Evolutionary conservation across 2,888 invertebrate genomes (phyloP).

Genomic region (Altica lythri): DNA sequence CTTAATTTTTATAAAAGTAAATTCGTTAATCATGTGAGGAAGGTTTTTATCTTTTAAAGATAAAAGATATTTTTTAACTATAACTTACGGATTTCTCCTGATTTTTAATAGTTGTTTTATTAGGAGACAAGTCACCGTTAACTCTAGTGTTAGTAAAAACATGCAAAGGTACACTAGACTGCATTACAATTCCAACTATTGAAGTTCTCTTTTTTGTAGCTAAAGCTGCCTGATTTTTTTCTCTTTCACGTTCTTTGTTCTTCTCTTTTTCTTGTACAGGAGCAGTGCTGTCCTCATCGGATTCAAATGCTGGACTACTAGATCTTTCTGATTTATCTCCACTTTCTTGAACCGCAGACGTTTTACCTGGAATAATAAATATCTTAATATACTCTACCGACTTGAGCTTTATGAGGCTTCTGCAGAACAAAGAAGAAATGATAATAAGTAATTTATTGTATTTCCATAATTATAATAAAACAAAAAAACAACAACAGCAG

Average conservation of each 20-base stretch:
- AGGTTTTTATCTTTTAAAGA: no score
- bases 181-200: slow-evolving; percentile 71
- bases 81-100: slow-evolving; percentile 15
- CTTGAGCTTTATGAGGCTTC: no score
- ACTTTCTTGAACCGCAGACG: slow-evolving; percentile 7
- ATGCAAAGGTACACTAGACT: slow-evolving; percentile 64
- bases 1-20: no score
- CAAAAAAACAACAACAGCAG: no score
- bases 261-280: slow-evolving; percentile 27
- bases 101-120: slow-evolving; percentile 1
- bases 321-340: slow-evolving; percentile 78
- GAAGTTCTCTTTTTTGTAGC: slow-evolving; percentile 67
- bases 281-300: slow-evolving; percentile 83
- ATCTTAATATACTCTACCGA: no score
- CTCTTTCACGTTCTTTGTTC: slow-evolving; percentile 20
- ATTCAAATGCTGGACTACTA: slow-evolving; percentile 92
- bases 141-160: slow-evolving; percentile 56
- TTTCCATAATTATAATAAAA: no score
- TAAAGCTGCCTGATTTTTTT: slow-evolving; percentile 11
- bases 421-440: not conserved
- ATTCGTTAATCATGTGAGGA: no score
- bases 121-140: slow-evolving; percentile 57
- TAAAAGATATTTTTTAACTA: not conserved
- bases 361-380: slow-evolving; percentile 1
- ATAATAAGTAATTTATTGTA: no score